Conservation (phyloP, 2,113 vertebrate genomes). For the Leucopsar rothschildi region DNA sequence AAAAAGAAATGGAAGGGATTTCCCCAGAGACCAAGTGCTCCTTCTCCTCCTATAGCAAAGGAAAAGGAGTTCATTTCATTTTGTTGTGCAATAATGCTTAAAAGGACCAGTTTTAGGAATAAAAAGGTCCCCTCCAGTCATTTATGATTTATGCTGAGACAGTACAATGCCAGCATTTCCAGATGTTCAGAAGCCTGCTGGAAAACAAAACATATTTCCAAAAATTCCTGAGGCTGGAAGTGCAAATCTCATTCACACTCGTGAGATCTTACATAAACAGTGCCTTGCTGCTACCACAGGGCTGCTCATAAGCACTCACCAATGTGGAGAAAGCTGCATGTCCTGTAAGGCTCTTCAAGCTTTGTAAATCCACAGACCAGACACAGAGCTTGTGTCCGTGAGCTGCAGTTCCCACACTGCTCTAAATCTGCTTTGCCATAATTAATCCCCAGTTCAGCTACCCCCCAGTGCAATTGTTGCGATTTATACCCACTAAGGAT, state of each 20-base stretch:
- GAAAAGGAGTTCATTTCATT: not conserved
- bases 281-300: not conserved
- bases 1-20: constrained; percentile 20
- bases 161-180: constrained; percentile 25
- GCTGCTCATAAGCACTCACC: not conserved
- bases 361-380: not conserved
- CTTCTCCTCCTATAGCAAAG: not conserved
- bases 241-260: constrained; percentile 17
- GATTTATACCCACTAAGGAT: not conserved
- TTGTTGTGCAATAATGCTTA: not conserved
- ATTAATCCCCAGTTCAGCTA: not conserved
- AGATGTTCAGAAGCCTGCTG: constrained; percentile 38
- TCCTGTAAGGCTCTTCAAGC: not conserved
- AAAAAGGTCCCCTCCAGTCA: not conserved
- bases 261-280: not conserved
- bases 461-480: not conserved
- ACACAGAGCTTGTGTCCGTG: fast-evolving
- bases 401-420: not conserved
- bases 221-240: constrained; percentile 13
- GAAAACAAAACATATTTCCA: constrained; percentile 33
- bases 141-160: constrained; percentile 26
- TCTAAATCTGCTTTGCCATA: not conserved
- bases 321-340: not conserved
- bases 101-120: not conserved
- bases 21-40: not conserved